Evolutionary conservation across 2,888 invertebrate species (phyloP).

Genomic region (Trissolcus brochymenae): DNA sequence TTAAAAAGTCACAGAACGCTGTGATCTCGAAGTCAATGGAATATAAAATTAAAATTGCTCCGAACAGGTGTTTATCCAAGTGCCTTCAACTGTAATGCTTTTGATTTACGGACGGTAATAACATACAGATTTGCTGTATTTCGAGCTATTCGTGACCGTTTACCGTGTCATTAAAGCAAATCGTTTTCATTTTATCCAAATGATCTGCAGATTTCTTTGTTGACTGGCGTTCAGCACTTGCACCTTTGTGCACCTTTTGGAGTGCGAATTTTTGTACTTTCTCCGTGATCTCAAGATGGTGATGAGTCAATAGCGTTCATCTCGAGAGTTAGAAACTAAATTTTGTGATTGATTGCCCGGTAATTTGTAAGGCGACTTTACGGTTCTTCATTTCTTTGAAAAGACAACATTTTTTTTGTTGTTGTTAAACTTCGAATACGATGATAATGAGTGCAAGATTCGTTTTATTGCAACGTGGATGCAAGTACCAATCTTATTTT

Average conservation of each 20-base stretch:
- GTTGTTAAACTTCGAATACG: no score
- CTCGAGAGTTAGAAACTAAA: conserved; percentile 7
- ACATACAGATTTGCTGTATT: conserved; percentile 20
- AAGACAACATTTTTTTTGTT: neutral
- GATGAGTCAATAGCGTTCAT: conserved; percentile 17
- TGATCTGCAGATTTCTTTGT: conserved; percentile 43
- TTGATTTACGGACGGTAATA: conserved; percentile 26
- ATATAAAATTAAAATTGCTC: neutral
- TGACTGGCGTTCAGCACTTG: conserved; percentile 28
- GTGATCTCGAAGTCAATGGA: no score
- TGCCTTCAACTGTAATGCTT: conserved; percentile 8
- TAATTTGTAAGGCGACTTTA: no score
- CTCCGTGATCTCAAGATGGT: conserved; percentile 17
- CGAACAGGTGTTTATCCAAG: conserved; percentile 7
- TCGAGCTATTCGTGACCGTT: conserved; percentile 32
- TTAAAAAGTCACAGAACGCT: neutral
- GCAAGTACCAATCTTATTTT: no score
- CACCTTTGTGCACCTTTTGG: conserved; percentile 16
- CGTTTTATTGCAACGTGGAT: no score
- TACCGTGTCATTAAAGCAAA: conserved; percentile 37
- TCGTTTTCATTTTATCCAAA: conserved; percentile 25
- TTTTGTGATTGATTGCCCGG: no score
- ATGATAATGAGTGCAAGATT: no score
- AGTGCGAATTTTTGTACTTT: conserved; percentile 30
- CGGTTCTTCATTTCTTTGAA: no score